phyloP scores from a whole-genome alignment of 2,888 invertebrate genomes.

The Lypha dubia region DNA sequence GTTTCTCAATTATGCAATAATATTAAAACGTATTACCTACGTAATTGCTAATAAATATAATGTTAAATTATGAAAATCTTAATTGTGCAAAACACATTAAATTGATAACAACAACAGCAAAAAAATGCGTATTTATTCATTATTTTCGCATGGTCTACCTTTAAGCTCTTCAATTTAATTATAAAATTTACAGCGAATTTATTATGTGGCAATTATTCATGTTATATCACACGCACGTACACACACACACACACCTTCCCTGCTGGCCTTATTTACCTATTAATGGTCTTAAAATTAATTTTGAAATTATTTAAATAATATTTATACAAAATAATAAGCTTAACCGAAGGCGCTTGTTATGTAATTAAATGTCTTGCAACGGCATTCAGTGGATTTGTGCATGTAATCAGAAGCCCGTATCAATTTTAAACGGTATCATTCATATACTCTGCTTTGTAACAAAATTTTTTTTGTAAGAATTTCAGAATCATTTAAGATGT shows the following conservation, averaged over 20 bases:
- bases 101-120: no score
- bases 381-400: neutral
- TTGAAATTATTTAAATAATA: neutral
- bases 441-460: no score
- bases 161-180: conserved; percentile 32
- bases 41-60: neutral
- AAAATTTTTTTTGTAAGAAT: no score
- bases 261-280: neutral
- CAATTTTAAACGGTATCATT: no score
- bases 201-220: conserved; percentile 25
- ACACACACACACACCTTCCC: no score
- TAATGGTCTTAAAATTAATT: conserved; percentile 13
- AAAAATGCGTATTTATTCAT: neutral
- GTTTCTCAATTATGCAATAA: no score
- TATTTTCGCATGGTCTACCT: neutral
- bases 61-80: no score
- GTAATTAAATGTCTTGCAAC: conserved; percentile 18
- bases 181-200: conserved; percentile 11
- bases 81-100: no score
- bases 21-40: no score
- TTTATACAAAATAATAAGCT: conserved; percentile 5
- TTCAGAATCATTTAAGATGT: no score
- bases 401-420: no score
- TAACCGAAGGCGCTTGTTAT: conserved; percentile 34
- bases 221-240: neutral